Evolutionary conservation across 2,113 vertebrate genomes (phyloP).

Genomic region (Ammospiza caudacuta): DNA sequence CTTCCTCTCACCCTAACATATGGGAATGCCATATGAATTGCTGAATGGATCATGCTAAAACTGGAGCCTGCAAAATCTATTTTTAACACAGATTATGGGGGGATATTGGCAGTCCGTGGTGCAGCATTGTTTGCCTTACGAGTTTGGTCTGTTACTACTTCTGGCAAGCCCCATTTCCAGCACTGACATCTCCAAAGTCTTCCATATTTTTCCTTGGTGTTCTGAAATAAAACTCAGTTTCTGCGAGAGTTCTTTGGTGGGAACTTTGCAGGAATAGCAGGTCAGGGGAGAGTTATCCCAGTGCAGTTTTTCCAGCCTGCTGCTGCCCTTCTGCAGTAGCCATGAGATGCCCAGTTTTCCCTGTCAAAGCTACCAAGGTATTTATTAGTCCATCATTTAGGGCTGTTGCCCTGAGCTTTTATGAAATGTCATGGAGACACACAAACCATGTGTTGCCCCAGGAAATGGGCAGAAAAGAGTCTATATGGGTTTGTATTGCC

Average conservation of each 20-base stretch:
- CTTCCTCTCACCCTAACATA: conserved; percentile 61
- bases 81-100: conserved; percentile 42
- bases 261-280: background rate
- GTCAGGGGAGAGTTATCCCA: background rate
- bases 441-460: background rate
- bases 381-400: background rate
- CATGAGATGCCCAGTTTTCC: background rate
- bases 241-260: background rate
- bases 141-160: conserved; percentile 48
- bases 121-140: conserved; percentile 25
- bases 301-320: background rate
- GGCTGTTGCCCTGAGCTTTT: background rate
- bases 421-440: background rate
- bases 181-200: background rate
- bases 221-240: background rate
- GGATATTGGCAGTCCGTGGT: background rate
- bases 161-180: conserved; percentile 20
- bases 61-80: background rate
- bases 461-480: background rate
- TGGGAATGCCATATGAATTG: conserved; percentile 49
- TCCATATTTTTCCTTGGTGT: background rate
- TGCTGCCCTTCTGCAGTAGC: background rate
- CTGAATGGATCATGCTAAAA: conserved; percentile 49
- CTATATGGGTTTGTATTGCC: accelerated
- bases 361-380: background rate